Conservation (phyloP, 2,113 vertebrate genomes). For the Ginglymostoma cirratum region DNA sequence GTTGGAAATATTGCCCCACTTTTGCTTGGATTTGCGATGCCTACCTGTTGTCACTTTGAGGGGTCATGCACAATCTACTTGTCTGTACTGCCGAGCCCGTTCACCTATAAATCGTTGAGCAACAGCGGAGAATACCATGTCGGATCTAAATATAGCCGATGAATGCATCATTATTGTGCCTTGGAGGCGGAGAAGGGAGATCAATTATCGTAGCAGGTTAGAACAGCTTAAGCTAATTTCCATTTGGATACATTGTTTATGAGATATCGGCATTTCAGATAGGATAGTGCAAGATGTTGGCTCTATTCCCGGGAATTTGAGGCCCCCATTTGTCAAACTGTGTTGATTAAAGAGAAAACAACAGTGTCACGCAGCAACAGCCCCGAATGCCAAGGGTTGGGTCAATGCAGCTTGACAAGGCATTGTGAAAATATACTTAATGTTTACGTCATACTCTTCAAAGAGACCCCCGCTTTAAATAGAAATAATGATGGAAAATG, state of each 20-base stretch:
- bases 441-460: neutral
- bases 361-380: neutral
- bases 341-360: neutral
- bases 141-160: slow-evolving; percentile 17
- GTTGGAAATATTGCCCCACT: neutral
- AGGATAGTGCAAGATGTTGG: neutral
- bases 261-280: slow-evolving; percentile 3
- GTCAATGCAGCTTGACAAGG: neutral
- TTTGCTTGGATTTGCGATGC: neutral
- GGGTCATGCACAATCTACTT: neutral
- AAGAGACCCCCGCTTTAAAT: neutral
- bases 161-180: slow-evolving; percentile 25
- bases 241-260: neutral
- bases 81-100: neutral
- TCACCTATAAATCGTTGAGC: neutral
- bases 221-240: neutral
- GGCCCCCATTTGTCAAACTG: neutral
- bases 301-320: neutral
- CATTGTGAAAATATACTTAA: neutral
- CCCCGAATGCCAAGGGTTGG: neutral
- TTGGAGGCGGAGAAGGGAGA: neutral
- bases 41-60: neutral
- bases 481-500: neutral
- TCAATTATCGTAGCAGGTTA: slow-evolving; percentile 1
- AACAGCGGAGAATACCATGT: neutral